Evolutionary conservation across 2,888 invertebrate species (phyloP).

Genomic region (Melinaea marsaeus): DNA sequence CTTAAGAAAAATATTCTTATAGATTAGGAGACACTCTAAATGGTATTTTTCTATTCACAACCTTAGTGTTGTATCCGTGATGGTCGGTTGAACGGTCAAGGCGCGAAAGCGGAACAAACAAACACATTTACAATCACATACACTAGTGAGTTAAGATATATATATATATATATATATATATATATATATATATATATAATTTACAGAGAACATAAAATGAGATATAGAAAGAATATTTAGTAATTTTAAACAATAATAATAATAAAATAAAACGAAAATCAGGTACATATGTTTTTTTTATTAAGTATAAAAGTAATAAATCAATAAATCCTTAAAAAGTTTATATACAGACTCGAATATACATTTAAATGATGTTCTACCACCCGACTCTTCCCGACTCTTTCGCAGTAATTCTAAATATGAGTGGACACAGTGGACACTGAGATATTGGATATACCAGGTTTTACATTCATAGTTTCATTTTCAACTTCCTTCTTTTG

Average conservation of each 20-base stretch:
- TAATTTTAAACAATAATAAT: neutral
- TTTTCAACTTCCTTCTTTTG: slow-evolving; percentile 48
- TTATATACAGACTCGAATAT: slow-evolving; percentile 6
- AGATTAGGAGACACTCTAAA: no score
- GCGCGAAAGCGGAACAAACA: no score
- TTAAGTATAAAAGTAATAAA: neutral
- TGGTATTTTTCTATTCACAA: no score
- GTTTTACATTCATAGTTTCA: slow-evolving; percentile 55
- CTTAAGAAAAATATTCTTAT: no score
- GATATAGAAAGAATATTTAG: neutral
- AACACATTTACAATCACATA: no score
- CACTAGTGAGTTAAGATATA: no score
- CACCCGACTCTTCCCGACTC: slow-evolving; percentile 14
- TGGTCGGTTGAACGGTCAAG: no score
- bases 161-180: no score
- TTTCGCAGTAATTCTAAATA: slow-evolving; percentile 44
- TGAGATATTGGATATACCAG: slow-evolving; percentile 62
- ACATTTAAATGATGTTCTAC: slow-evolving; percentile 2
- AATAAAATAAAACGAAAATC: neutral
- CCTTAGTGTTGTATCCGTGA: no score
- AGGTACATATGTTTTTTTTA: slow-evolving; percentile 1
- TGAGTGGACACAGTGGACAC: slow-evolving; percentile 70
- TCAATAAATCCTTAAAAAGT: neutral
- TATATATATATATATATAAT: no score
- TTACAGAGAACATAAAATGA: no score